Percentiles rank a stretch among this genome's conserved stretches.
Conservation (phyloP, 2,888 invertebrate genomes). For the Dryomyza anilis region DNA sequence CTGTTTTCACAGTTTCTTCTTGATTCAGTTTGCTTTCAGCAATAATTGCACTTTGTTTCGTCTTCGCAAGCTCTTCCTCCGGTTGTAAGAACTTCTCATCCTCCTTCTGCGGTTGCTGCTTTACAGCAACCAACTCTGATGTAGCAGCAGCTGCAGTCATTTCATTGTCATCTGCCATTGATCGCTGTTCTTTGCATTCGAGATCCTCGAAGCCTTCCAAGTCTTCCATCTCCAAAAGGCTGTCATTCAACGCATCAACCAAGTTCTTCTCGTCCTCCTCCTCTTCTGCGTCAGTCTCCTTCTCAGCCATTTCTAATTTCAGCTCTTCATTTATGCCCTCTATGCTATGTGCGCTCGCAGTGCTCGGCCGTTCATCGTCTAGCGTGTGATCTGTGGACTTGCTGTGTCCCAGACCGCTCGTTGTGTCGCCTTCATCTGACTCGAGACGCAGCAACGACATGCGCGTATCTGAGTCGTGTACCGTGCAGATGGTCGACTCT, state of each 20-base stretch:
- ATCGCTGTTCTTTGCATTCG: neutral
- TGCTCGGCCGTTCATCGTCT: conserved; percentile 15
- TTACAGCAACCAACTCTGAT: neutral
- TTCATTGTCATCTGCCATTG: too few species aligned
- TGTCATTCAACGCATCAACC: conserved; percentile 1
- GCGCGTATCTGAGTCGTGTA: conserved; percentile 38
- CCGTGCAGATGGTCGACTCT: conserved; percentile 47
- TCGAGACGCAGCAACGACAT: conserved; percentile 32
- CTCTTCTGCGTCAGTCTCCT: conserved; percentile 15
- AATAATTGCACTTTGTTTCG: too few species aligned
- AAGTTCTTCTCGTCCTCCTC: conserved; percentile 14
- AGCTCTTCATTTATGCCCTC: neutral
- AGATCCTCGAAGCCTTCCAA: conserved; percentile 30
- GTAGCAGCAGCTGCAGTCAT: neutral
- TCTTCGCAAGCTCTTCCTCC: too few species aligned
- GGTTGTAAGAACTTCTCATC: neutral
- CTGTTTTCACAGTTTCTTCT: neutral
- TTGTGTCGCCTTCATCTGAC: conserved; percentile 46
- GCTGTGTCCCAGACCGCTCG: conserved; percentile 48
- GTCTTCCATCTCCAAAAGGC: conserved; percentile 25
- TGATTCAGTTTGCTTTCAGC: too few species aligned
- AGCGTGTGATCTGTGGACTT: conserved; percentile 46
- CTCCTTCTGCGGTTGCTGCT: neutral
- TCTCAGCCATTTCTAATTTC: conserved; percentile 22
- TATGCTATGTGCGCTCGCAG: conserved; percentile 26